A percentile compares a stretch with the other conserved stretches of the same genome.
Conservation (phyloP, 2,113 vertebrate species). For the Chionodraco myersi region DNA sequence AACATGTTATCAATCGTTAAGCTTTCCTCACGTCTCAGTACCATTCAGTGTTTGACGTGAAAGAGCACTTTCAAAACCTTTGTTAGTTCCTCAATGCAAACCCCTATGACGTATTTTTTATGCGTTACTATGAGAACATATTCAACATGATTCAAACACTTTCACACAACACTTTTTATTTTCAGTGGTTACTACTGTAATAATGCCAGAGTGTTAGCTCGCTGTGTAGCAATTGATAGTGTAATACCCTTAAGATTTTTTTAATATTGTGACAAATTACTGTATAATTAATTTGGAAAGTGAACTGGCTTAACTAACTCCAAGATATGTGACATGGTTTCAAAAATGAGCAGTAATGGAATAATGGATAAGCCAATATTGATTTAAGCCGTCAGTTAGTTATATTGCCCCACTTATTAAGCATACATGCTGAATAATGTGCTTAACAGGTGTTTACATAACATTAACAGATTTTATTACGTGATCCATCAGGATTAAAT, state of each 20-base stretch:
- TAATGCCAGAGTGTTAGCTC: not conserved
- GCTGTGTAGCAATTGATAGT: not conserved
- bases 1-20: not conserved
- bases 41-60: not conserved
- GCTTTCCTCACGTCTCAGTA: not conserved
- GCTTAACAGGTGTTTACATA: not conserved
- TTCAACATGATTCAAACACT: not conserved
- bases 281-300: too few species aligned
- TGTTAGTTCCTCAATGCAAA: slow-evolving; percentile 21
- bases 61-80: not conserved
- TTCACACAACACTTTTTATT: not conserved
- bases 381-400: not conserved
- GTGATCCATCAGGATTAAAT: not conserved
- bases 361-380: not conserved
- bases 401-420: not conserved
- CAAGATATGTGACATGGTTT: not conserved
- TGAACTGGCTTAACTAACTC: too few species aligned
- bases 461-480: not conserved
- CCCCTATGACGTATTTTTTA: not conserved
- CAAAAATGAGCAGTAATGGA: not conserved
- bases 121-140: not conserved
- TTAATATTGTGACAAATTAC: not conserved
- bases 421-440: not conserved
- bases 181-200: not conserved
- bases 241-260: not conserved